phyloP scores from a whole-genome alignment of 2,113 vertebrate species.

The Pelvicachromis taeniatus region DNA sequence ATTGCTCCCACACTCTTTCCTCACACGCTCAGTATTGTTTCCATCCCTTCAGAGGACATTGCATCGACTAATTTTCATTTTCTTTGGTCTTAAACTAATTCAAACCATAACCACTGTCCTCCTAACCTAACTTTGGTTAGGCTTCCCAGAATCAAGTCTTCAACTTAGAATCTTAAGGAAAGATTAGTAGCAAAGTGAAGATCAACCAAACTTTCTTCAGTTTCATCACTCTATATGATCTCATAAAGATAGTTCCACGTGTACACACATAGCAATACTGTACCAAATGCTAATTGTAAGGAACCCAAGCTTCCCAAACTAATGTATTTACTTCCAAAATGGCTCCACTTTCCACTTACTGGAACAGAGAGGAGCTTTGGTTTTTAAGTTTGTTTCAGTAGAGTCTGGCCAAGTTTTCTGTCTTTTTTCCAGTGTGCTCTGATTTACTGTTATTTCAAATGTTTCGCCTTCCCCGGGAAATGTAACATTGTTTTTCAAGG shows the following conservation, averaged over 20 bases:
- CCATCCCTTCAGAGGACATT: neutral
- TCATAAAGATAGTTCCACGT: neutral
- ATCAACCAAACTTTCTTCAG: neutral
- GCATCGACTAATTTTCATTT: neutral
- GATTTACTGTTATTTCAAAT: neutral
- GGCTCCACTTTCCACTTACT: neutral
- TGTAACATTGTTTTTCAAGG: neutral
- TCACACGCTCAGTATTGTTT: neutral
- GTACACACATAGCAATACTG: neutral
- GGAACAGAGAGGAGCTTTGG: neutral
- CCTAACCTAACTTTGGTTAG: neutral
- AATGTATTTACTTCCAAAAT: neutral
- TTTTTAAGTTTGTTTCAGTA: neutral
- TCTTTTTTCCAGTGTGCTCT: neutral
- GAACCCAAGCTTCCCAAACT: slow-evolving; percentile 7
- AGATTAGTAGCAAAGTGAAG: neutral
- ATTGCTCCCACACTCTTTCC: neutral
- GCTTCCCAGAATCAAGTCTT: neutral
- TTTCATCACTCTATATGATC: neutral
- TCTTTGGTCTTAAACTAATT: neutral
- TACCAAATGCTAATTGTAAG: neutral
- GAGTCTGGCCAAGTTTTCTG: neutral
- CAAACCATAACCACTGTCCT: neutral
- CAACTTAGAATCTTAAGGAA: neutral
- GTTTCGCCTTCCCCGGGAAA: neutral